Base-by-base conservation (phyloP, 2,888 invertebrate species). In the Cynaeus angustus region DNA sequence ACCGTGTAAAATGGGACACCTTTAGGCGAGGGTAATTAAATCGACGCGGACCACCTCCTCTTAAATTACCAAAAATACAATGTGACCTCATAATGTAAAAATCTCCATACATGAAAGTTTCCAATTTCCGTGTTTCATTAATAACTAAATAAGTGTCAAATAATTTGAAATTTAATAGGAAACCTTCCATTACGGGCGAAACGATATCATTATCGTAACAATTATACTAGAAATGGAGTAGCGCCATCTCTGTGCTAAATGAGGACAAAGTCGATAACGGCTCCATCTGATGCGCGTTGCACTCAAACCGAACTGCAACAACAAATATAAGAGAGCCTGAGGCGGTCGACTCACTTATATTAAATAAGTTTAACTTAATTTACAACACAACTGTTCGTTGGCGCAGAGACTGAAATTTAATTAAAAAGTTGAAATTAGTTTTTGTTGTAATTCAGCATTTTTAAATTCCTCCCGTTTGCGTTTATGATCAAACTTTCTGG, bases 341-440 rank as follows among this genome's bases (percentile, higher is more conserved):
- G 43, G 58, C 58, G 58, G 59, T 59, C 46, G 50, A 30, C 21
- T 56, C 45, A 41, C 55, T 55, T 78, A 79, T 81, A 80, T 80
- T 79, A 78, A 78, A 79, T 78, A 82, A 83, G 80, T 82, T 81
- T 58, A 59, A 77, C 81, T 81, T 82, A 82, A 83, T 82, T 82
- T 81, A 82, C 79, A 80, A 78, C 80, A 79, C 81, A 81, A 81
- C 80, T 82, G 81, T 77, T 80, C 78, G 77, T 78, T 70, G 74
- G 73, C 78, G 45, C 64, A 52, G 59, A 74, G 76, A 77, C 80
- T 73, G 78, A 81, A 83, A 85, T 84, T 85, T 84, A 84, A 85
- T 84, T 84, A 84, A 84, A 84, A 85, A 85, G 84, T 85, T 85
- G 75, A 82, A 84, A 85, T 85, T 84, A 84, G 84, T 85, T 85